Percentiles rank a stretch among this genome's conserved stretches.
Conservation (phyloP, 1,140 invertebrate species). For the Coptotermes formosanus region DNA sequence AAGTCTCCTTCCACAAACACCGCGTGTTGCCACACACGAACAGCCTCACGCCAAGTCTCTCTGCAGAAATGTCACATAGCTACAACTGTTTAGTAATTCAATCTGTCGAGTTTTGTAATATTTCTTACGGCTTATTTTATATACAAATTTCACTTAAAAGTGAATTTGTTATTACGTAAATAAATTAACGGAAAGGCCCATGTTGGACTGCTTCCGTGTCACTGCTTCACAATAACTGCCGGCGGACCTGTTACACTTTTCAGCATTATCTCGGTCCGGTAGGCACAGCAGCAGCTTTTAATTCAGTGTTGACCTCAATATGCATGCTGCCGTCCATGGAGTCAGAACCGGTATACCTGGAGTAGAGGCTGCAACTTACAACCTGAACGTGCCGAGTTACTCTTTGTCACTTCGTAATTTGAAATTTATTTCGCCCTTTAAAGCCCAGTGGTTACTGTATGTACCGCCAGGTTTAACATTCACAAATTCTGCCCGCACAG, state of each 20-base stretch:
- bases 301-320: neutral
- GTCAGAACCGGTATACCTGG: too few relatives aligned
- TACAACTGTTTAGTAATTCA: neutral
- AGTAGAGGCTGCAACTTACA: too few relatives aligned
- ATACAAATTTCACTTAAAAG: neutral
- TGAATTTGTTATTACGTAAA: neutral
- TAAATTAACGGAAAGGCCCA: neutral
- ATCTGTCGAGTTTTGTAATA: neutral
- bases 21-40: neutral
- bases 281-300: neutral
- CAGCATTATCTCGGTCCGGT: neutral
- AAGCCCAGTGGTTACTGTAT: too few relatives aligned
- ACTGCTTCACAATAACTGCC: neutral
- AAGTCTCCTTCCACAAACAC: neutral
- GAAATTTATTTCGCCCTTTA: too few relatives aligned
- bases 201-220: neutral
- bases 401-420: too few relatives aligned
- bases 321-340: neutral
- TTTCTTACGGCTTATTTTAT: neutral
- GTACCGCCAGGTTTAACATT: too few relatives aligned
- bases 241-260: neutral
- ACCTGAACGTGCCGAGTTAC: too few relatives aligned
- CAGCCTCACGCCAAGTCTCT: neutral
- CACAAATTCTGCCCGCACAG: too few relatives aligned
- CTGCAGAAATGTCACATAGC: too few relatives aligned